Evolutionary conservation across 2,888 invertebrate genomes (phyloP), one percentile per base, ranked within the genome.

Genomic region (Luperina testacea): DNA sequence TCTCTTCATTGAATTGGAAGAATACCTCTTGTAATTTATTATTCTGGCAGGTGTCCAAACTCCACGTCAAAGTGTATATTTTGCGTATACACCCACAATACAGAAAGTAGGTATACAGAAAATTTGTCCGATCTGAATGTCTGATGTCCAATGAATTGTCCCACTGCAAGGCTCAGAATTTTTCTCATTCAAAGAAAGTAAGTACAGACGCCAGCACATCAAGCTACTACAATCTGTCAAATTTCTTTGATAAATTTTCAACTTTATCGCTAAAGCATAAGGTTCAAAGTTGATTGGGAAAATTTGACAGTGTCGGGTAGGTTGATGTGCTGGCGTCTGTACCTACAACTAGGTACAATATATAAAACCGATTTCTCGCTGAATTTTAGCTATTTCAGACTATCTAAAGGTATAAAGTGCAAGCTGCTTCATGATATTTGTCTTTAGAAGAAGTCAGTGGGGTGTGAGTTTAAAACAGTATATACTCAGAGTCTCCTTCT

Each of bases 381-480:
- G 17, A 45, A 24, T 20, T 80, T 65, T 24, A 32, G 76, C 13
- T 24, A 57, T 57, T 67, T 32, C 4, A 75, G 48, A 27, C 9
- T n/a, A 32, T 20, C n/a, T 32, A 32, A 32, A 11, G 5, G 7
- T 24, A 67, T 45, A 53, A 45, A 67, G 15, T 38, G 6, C 32
- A 61, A 0, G 13, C 6, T 2, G n/a, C 13, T 7, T 53, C 11
- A n/a, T 17, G 0, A 45, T 38, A 53, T 53, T 68, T 61, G 24
- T 68, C 45, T 68, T 53, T 3, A 15, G 0, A 83, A 77, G 27
- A 77, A 53, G 27, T 17, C 61, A 45, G 32, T 70, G 11, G 42
- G 27, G 17, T 42, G 24, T 2, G 53, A 45, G n/a, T 67, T 73
- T 38, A 32, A n/a, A n/a, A n/a, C 59, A 71, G 7, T 53, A 59